Conservation (phyloP, 2,888 invertebrate species). For the Bombylius discolor region DNA sequence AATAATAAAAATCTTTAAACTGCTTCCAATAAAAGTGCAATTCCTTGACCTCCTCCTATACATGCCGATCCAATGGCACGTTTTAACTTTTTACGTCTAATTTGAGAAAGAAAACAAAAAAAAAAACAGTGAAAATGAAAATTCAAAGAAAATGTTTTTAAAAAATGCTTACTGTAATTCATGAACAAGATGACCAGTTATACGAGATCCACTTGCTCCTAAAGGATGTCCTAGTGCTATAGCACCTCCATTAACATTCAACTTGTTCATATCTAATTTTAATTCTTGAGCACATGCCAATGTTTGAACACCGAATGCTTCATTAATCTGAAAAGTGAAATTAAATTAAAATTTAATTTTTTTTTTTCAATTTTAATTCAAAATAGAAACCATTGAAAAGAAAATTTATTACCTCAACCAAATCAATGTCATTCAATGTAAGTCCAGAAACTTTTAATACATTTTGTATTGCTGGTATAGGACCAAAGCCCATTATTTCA, state of each 20-base stretch:
- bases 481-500: slow-evolving; percentile 95
- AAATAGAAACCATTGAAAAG: neutral
- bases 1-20: slow-evolving; percentile 35
- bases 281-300: slow-evolving; percentile 84
- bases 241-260: slow-evolving; percentile 93
- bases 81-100: slow-evolving; percentile 69
- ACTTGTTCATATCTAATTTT: slow-evolving; percentile 68
- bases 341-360: slow-evolving; percentile 4
- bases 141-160: too few species aligned
- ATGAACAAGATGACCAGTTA: slow-evolving; percentile 80
- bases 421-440: slow-evolving; percentile 73
- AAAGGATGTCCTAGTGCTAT: slow-evolving; percentile 96
- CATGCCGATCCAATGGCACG: slow-evolving; percentile 91
- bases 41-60: slow-evolving; percentile 98
- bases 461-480: slow-evolving; percentile 83
- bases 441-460: slow-evolving; percentile 68
- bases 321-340: slow-evolving; percentile 64
- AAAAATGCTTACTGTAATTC: slow-evolving; percentile 61
- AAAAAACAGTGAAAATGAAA: neutral
- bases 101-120: slow-evolving; percentile 1
- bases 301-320: slow-evolving; percentile 94
- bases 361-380: neutral
- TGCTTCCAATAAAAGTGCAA: slow-evolving; percentile 79
- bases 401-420: slow-evolving; percentile 61
- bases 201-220: slow-evolving; percentile 87